Percentiles rank a stretch among this genome's conserved stretches.
These are phyloP conservation scores for Orthonevra nobilis DNA, from an alignment of 2,888 invertebrate species.

Conservation along the genomic window DNA sequence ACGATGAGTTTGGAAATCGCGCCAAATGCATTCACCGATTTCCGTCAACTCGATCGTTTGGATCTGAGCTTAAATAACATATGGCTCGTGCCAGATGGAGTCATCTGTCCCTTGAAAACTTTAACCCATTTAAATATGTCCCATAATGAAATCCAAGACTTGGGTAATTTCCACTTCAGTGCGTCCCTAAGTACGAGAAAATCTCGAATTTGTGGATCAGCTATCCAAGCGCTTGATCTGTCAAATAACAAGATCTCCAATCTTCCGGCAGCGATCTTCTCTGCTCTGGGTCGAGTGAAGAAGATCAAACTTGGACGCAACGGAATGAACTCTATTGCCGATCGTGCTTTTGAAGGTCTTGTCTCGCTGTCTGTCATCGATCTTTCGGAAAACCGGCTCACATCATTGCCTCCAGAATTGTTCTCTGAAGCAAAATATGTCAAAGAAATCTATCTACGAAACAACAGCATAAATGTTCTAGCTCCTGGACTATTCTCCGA, in stretches of 20 bases:
- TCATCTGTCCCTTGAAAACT: conserved; percentile 91
- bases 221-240: conserved; percentile 89
- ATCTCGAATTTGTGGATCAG: conserved; percentile 81
- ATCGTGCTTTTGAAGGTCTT: conserved; percentile 90
- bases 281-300: conserved; percentile 87
- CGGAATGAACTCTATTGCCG: conserved; percentile 92
- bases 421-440: conserved; percentile 91
- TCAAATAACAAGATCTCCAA: conserved; percentile 92
- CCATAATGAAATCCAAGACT: conserved; percentile 92
- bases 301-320: conserved; percentile 92
- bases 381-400: conserved; percentile 93
- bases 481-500: conserved; percentile 92
- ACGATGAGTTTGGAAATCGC: conserved; percentile 92
- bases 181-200: conserved; percentile 82
- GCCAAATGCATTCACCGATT: conserved; percentile 88
- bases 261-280: conserved; percentile 90
- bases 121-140: conserved; percentile 91
- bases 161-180: conserved; percentile 91
- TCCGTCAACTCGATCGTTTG: conserved; percentile 89
- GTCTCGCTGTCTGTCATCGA: conserved; percentile 91
- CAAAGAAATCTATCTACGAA: conserved; percentile 93
- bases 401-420: conserved; percentile 91
- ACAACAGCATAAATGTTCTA: conserved; percentile 93
- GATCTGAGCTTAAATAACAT: conserved; percentile 94
- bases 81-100: conserved; percentile 91